Evolutionary conservation across 2,113 vertebrate genomes (phyloP), one percentile per base, ranked within the genome.

Genomic region (Pelecanus crispus): DNA sequence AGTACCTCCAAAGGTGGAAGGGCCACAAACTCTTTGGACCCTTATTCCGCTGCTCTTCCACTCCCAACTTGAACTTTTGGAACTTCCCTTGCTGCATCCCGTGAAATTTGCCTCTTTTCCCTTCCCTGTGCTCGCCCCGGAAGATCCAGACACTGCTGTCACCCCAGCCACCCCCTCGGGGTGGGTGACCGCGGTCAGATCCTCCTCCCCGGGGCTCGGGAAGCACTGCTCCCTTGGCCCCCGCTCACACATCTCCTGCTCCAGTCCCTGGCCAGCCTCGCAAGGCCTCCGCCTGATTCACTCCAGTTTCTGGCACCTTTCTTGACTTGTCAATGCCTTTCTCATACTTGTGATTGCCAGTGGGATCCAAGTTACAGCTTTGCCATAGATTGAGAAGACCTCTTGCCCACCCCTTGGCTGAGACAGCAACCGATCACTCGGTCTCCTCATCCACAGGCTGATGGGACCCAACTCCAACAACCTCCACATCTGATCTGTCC

Each of bases 111-210:
- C 18, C 52, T 36, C 13, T 70, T 72, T 59, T 45, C 26, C 26
- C 15, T 49, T 73, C 62, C 21, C 13, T 15, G 9, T 6, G 5
- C 32, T 81, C 8, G 7, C 18, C 21, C 2, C 3, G 9, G 16
- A 63, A 71, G 61, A 40, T 19, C 1, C 5, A 1, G 28, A 61
- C 19, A 44, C 49, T 17, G 13, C 20, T 20, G 11, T 24, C 65
- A 81, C 8, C 6, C 12, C 38, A 59, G 16, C 7, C n/a, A 50
- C 25, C 36, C 1, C 0, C 28, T 5, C 0, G 0, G 24, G 13
- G 15, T 4, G 11, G 12, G 18, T 31, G 36, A 56, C 20, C 8
- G 2, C 0, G 0, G 31, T 49, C 50, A 78, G 66, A 32, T 2
- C 13, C 36, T 92, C 24, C 26, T 10, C 34, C 20, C 18, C 4